Evolutionary conservation across 2,113 vertebrate genomes (phyloP).

Genomic region (Oreamnos americanus): DNA sequence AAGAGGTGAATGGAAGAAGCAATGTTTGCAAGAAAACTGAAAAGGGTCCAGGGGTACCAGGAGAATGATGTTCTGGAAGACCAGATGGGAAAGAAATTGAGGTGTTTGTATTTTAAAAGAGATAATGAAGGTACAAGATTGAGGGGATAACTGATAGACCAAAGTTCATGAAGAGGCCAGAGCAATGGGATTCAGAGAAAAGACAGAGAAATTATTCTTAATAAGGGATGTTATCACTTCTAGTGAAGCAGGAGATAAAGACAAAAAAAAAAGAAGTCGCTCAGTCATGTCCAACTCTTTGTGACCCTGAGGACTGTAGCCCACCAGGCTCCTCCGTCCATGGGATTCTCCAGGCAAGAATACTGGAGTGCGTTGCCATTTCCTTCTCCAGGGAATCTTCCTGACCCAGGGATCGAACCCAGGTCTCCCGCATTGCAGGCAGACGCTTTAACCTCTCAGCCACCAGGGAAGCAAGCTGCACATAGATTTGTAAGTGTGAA

Average conservation of each 20-base stretch:
- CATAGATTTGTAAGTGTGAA: not conserved
- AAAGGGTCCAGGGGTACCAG: not conserved
- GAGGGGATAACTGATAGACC: not conserved
- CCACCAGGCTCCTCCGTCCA: no score
- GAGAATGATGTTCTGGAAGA: not conserved
- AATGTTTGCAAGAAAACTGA: not conserved
- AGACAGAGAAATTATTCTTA: not conserved
- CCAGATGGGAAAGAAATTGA: not conserved
- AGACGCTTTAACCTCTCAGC: no score
- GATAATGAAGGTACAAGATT: not conserved
- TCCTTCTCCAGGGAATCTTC: no score
- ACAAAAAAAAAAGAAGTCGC: not conserved
- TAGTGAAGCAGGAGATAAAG: not conserved
- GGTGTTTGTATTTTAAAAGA: not conserved
- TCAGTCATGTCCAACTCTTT: no score
- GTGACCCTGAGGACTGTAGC: no score
- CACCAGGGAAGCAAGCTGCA: not conserved
- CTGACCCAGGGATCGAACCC: no score
- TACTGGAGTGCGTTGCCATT: no score
- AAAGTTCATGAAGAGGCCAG: not conserved
- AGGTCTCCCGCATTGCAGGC: no score
- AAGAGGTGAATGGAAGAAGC: not conserved
- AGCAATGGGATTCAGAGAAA: not conserved
- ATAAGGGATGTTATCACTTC: not conserved
- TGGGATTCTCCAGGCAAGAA: no score